Percentiles rank a stretch among this genome's conserved stretches.
phyloP scores from a whole-genome alignment of 2,888 invertebrate species.

The Aproaerema taeniolella region DNA sequence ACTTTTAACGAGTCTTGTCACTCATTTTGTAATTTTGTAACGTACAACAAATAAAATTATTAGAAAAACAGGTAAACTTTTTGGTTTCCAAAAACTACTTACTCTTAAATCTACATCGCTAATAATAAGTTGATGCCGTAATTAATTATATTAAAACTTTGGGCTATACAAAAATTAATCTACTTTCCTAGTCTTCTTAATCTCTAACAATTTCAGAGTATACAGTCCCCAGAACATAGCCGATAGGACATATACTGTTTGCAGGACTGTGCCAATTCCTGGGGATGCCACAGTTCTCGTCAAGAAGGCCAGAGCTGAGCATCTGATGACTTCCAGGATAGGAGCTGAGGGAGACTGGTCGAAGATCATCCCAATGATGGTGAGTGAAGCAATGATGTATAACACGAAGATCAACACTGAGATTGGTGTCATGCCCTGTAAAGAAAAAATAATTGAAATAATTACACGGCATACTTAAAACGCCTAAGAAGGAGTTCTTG shows the following conservation, averaged over 20 bases:
- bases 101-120: not conserved
- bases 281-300: slow-evolving; percentile 56
- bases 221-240: slow-evolving; percentile 82
- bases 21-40: no score
- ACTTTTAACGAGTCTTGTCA: no score
- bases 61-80: no score
- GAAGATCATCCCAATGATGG: slow-evolving; percentile 83
- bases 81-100: no score
- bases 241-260: slow-evolving; percentile 78
- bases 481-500: no score
- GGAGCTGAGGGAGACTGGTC: slow-evolving; percentile 81
- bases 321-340: slow-evolving; percentile 80
- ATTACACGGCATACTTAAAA: no score
- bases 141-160: no score
- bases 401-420: slow-evolving; percentile 76
- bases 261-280: slow-evolving; percentile 50
- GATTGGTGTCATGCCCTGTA: slow-evolving; percentile 79
- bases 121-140: no score
- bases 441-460: slow-evolving; percentile 13
- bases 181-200: slow-evolving; percentile 54
- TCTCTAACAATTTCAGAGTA: slow-evolving; percentile 75
- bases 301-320: slow-evolving; percentile 77
- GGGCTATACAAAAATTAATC: no score
- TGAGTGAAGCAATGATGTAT: slow-evolving; percentile 82
- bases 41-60: no score